phyloP scores from a whole-genome alignment of 2,888 invertebrate species.

The Nomada flava region DNA sequence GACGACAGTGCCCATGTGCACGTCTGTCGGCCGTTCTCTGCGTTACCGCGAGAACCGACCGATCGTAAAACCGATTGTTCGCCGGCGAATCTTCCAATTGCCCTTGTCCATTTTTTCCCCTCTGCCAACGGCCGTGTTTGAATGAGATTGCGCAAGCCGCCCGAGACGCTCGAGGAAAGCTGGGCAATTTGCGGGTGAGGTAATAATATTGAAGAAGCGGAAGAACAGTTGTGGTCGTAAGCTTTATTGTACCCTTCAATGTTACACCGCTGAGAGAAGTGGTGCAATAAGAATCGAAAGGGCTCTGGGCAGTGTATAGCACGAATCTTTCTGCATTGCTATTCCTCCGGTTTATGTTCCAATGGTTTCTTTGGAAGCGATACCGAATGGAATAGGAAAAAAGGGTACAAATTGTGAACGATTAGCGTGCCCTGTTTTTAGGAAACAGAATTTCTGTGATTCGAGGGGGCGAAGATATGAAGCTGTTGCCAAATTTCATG shows the following conservation, averaged over 20 bases:
- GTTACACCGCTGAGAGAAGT: no score
- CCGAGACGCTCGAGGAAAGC: background rate
- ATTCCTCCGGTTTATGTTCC: no score
- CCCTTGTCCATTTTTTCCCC: background rate
- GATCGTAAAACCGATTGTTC: constrained; percentile 37
- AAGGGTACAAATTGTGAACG: background rate
- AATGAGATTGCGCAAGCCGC: background rate
- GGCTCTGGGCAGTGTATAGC: no score
- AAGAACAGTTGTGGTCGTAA: background rate
- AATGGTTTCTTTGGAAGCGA: no score
- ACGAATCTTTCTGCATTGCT: no score
- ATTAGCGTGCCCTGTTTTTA: background rate
- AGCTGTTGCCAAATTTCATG: background rate
- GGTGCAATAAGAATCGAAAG: no score
- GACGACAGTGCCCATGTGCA: constrained; percentile 57
- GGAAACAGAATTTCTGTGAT: background rate
- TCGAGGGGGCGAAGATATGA: background rate
- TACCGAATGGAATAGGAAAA: no score
- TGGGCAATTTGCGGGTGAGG: background rate
- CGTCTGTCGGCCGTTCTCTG: constrained; percentile 10
- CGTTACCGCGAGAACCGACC: constrained; percentile 19
- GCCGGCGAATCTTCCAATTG: constrained; percentile 12
- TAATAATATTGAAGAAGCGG: background rate
- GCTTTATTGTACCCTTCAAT: background rate
- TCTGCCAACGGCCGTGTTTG: background rate